Evolutionary conservation across 2,888 invertebrate species (phyloP).

Genomic region (Leucania comma): DNA sequence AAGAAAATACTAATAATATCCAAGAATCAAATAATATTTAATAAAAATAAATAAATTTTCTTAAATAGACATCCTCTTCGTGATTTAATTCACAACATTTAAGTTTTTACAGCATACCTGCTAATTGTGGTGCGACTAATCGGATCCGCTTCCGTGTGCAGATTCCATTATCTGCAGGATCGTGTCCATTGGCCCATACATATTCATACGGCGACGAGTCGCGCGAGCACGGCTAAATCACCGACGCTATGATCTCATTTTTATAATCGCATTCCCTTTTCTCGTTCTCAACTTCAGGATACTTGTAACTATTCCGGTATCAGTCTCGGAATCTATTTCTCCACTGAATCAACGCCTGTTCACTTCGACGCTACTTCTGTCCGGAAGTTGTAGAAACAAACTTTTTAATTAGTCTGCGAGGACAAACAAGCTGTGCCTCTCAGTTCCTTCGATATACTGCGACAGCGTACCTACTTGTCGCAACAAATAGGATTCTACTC

Average conservation of each 20-base stretch:
- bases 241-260: slow-evolving; percentile 73
- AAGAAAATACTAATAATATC: neutral
- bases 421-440: slow-evolving; percentile 89
- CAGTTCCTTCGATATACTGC: slow-evolving; percentile 78
- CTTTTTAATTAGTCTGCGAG: slow-evolving; percentile 90
- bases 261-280: slow-evolving; percentile 49
- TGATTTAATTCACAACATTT: slow-evolving; percentile 47
- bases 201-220: slow-evolving; percentile 83
- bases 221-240: slow-evolving; percentile 75
- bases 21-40: neutral
- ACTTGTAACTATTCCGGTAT: slow-evolving; percentile 60
- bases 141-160: slow-evolving; percentile 85
- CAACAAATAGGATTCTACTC: slow-evolving; percentile 68
- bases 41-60: neutral
- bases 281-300: slow-evolving; percentile 16
- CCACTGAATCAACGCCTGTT: slow-evolving; percentile 80
- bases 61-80: neutral
- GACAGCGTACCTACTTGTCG: slow-evolving; percentile 75
- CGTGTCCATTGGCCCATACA: slow-evolving; percentile 84
- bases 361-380: slow-evolving; percentile 83
- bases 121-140: slow-evolving; percentile 86
- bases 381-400: slow-evolving; percentile 85
- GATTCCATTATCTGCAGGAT: slow-evolving; percentile 88
- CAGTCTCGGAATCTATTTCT: slow-evolving; percentile 79
- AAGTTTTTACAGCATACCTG: slow-evolving; percentile 68